These are phyloP conservation scores for Elgaria multicarinata DNA, from an alignment of 2,113 vertebrate species.

Conservation along the genomic window DNA sequence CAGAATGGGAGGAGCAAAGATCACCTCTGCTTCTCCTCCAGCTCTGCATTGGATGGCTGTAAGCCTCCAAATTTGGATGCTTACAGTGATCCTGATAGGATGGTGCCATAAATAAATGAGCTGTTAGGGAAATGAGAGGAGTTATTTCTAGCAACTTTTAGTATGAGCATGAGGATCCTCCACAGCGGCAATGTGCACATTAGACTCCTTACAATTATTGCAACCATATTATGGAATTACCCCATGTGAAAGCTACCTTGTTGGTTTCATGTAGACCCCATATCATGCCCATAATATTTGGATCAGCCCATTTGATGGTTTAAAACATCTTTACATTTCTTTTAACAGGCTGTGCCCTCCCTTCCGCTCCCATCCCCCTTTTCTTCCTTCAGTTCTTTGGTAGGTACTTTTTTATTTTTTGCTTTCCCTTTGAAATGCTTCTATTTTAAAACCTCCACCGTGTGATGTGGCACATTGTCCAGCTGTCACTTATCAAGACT, in stretches of 20 bases:
- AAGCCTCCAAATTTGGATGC: too few species aligned
- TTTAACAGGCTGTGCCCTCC: conserved; percentile 28
- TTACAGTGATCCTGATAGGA: too few species aligned
- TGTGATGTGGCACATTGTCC: conserved; percentile 19
- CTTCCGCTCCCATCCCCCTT: not conserved
- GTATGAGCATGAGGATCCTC: not conserved
- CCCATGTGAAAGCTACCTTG: not conserved
- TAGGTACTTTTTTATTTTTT: conserved; percentile 25
- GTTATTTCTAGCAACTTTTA: not conserved
- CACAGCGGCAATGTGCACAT: not conserved
- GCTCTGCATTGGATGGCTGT: too few species aligned
- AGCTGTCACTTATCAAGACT: conserved; percentile 43
- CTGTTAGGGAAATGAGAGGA: not conserved
- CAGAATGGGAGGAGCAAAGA: too few species aligned
- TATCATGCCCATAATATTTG: not conserved
- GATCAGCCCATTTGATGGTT: not conserved
- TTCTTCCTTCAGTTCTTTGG: conserved; percentile 1
- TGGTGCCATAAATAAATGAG: not conserved
- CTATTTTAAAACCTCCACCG: conserved; percentile 36
- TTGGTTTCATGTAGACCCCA: not conserved
- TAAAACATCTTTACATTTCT: conserved; percentile 28
- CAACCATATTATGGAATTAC: not conserved
- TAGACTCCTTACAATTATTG: not conserved
- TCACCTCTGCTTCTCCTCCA: too few species aligned
- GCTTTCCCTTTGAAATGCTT: conserved; percentile 34